Conservation (phyloP, 2,113 vertebrate genomes). For the Mastomys coucha region DNA sequence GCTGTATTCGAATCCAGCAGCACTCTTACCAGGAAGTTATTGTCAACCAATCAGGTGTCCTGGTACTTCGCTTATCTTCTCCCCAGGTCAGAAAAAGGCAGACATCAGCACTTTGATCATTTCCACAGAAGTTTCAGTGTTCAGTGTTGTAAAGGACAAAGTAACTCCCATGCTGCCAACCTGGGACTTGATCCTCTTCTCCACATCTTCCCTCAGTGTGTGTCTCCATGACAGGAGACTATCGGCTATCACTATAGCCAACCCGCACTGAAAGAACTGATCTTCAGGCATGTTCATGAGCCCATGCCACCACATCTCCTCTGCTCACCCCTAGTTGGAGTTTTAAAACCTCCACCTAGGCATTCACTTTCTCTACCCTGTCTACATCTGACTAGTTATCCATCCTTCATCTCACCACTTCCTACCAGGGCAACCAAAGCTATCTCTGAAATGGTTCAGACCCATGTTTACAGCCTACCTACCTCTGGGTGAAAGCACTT, state of each 20-base stretch:
- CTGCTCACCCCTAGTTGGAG: background rate
- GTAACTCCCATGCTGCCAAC: background rate
- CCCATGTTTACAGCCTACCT: background rate
- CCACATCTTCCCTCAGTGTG: background rate
- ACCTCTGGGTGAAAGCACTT: background rate
- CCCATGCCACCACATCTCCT: background rate
- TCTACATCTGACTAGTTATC: background rate
- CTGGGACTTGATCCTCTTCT: fast-evolving
- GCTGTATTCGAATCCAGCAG: background rate
- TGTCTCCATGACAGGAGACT: too few relatives aligned
- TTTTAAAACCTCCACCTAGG: background rate
- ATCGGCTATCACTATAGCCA: background rate
- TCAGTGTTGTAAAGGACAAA: background rate
- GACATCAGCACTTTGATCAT: background rate
- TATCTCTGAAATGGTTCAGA: background rate
- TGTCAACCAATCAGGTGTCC: background rate
- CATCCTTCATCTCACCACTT: background rate
- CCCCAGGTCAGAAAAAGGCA: background rate
- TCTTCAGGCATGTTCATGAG: background rate
- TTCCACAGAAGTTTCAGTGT: background rate
- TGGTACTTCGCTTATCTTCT: background rate
- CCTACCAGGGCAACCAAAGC: background rate
- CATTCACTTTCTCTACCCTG: background rate
- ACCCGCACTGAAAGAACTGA: background rate
- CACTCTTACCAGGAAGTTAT: background rate